These are phyloP conservation scores for Aspiorhynchus laticeps DNA, from an alignment of 2,113 vertebrate species.

Conservation along the genomic window DNA sequence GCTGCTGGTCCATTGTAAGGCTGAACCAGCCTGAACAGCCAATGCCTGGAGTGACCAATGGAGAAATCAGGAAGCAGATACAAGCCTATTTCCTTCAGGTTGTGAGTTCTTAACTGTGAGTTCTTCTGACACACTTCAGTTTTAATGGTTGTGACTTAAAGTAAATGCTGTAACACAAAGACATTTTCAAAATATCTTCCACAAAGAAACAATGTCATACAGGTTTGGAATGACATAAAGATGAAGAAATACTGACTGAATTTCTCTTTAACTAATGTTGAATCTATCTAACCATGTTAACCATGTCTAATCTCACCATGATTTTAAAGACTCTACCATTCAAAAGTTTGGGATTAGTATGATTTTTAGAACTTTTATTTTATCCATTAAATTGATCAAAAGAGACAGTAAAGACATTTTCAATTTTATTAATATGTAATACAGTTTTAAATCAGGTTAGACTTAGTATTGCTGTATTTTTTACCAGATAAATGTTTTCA, in stretches of 20 bases:
- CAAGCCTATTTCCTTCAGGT: slow-evolving; percentile 65
- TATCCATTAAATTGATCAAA: neutral
- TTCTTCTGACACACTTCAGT: slow-evolving; percentile 1
- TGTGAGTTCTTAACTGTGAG: no score
- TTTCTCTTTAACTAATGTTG: neutral
- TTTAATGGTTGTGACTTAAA: neutral
- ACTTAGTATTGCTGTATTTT: neutral
- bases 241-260: neutral
- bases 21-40: slow-evolving; percentile 62
- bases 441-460: no score
- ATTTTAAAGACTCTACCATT: neutral
- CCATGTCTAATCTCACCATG: neutral
- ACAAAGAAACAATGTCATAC: neutral
- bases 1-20: slow-evolving; percentile 68
- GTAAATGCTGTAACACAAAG: neutral
- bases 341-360: neutral
- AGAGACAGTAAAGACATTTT: neutral
- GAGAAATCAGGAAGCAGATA: slow-evolving; percentile 70
- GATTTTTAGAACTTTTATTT: neutral
- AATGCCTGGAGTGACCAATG: slow-evolving; percentile 63
- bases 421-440: no score
- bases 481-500: neutral
- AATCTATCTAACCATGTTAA: neutral
- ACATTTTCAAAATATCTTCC: neutral
- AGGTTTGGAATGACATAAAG: neutral